Percentiles rank a stretch among this genome's conserved stretches.
Evolutionary conservation across 2,113 vertebrate species (phyloP).

Genomic region (Siniperca knerii): DNA sequence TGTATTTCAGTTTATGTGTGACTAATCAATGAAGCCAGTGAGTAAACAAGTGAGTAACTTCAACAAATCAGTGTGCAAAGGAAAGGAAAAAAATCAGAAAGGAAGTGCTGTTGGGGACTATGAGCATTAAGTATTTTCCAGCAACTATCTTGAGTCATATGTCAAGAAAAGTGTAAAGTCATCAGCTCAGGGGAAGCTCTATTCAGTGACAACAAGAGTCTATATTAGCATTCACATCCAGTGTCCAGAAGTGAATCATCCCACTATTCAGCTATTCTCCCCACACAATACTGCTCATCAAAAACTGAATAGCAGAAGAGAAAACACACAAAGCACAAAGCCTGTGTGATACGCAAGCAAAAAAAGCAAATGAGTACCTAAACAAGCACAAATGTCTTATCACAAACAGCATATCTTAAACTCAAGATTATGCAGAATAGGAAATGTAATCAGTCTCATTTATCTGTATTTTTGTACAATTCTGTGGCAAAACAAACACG

Average conservation of each 20-base stretch:
- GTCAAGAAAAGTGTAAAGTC: conserved; percentile 51
- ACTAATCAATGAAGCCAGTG: conserved; percentile 52
- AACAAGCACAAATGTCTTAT: conserved; percentile 48
- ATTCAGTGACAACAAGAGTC: conserved; percentile 41
- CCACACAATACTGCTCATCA: conserved; percentile 39
- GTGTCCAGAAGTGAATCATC: conserved; percentile 34
- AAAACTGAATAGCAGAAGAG: conserved; percentile 38
- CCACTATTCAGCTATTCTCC: conserved; percentile 38
- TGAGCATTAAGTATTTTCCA: conserved; percentile 33
- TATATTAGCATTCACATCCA: conserved; percentile 53
- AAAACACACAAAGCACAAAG: conserved; percentile 44
- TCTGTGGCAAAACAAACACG: conserved; percentile 48
- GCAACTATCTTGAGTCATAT: conserved; percentile 45
- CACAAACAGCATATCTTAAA: conserved; percentile 38
- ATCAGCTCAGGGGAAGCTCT: conserved; percentile 43
- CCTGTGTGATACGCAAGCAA: conserved; percentile 28
- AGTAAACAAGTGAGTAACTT: conserved; percentile 41
- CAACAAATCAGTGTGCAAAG: conserved; percentile 27
- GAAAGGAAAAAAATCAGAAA: neutral
- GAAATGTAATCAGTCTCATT: conserved; percentile 53
- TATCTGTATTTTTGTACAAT: conserved; percentile 44
- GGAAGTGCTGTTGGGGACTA: conserved; percentile 6
- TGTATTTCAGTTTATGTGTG: conserved; percentile 32
- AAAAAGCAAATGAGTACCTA: conserved; percentile 6
- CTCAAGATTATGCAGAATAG: conserved; percentile 37